A percentile compares a stretch with the other conserved stretches of the same genome.
phyloP scores from a whole-genome alignment of 2,797 vertebrate species.

The Crenichthys baileyi region DNA sequence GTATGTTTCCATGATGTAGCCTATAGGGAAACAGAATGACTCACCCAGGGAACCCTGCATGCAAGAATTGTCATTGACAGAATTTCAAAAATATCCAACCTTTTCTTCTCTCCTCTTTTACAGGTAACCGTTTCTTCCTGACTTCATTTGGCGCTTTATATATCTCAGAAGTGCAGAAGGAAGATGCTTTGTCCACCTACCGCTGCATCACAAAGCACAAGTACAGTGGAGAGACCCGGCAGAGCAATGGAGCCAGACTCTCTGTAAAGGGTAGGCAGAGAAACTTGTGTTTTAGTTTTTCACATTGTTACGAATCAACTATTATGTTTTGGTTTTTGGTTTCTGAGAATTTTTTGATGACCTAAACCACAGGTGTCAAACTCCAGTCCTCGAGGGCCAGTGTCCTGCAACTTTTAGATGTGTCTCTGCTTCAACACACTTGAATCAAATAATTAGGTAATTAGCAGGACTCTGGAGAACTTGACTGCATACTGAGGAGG shows the following conservation, averaged over 20 bases:
- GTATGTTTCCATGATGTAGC: background rate
- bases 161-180: constrained; percentile 98
- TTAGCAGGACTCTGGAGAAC: too few relatives aligned
- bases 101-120: constrained; percentile 16
- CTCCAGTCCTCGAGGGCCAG: too few relatives aligned
- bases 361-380: too few relatives aligned
- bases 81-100: constrained; percentile 10
- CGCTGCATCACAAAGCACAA: constrained; percentile 99
- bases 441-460: too few relatives aligned
- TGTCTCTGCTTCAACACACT: too few relatives aligned
- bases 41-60: background rate
- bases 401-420: too few relatives aligned
- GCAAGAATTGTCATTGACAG: background rate
- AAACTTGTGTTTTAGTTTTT: background rate
- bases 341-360: background rate
- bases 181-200: constrained; percentile 98
- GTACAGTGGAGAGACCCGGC: constrained; percentile 96
- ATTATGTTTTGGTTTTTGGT: background rate
- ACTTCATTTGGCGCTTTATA: constrained; percentile 94
- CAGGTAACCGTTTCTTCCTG: constrained; percentile 98
- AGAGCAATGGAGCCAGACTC: constrained; percentile 97
- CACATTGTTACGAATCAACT: background rate
- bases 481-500: too few relatives aligned
- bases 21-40: background rate
- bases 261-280: constrained; percentile 89